Evolutionary conservation across 2,797 vertebrate genomes (phyloP).

Genomic region (Phrynocephalus forsythii): DNA sequence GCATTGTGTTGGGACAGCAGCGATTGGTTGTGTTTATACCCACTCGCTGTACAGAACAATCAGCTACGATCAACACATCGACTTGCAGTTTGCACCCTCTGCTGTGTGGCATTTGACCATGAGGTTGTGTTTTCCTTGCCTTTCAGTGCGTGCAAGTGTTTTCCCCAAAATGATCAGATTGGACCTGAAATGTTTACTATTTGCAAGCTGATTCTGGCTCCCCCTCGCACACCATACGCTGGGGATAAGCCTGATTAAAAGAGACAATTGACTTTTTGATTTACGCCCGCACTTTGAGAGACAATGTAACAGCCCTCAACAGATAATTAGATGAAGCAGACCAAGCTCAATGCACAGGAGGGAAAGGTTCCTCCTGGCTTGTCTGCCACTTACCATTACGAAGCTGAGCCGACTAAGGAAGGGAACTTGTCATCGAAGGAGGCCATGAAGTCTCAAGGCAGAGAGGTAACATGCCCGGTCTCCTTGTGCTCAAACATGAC

Average conservation of each 20-base stretch:
- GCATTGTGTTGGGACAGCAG: too few relatives aligned
- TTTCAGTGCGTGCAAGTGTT: slow-evolving; percentile 59
- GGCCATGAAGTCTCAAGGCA: slow-evolving; percentile 55
- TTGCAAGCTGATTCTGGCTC: slow-evolving; percentile 65
- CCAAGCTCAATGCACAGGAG: rapidly evolving
- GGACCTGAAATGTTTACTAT: slow-evolving; percentile 74
- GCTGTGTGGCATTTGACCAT: not conserved
- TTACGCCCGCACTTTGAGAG: slow-evolving; percentile 54
- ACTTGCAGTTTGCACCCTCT: slow-evolving; percentile 38
- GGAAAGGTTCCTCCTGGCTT: slow-evolving; percentile 53
- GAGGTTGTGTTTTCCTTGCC: not conserved
- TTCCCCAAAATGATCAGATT: slow-evolving; percentile 66
- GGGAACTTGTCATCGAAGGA: slow-evolving; percentile 30
- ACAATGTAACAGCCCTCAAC: slow-evolving; percentile 21
- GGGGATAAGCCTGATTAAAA: slow-evolving; percentile 61
- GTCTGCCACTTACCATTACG: slow-evolving; percentile 65
- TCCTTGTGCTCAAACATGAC: slow-evolving; percentile 44
- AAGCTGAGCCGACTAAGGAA: slow-evolving; percentile 40
- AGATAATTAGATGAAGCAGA: slow-evolving; percentile 24
- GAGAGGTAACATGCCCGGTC: slow-evolving; percentile 24
- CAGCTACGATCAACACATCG: not conserved
- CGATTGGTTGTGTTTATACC: too few relatives aligned
- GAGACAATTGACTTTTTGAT: slow-evolving; percentile 73
- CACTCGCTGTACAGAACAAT: too few relatives aligned
- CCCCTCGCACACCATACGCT: slow-evolving; percentile 53